Evolutionary conservation across 2,113 vertebrate genomes (phyloP), one percentile per base, ranked within the genome.

Genomic region (Siniperca knerii): DNA sequence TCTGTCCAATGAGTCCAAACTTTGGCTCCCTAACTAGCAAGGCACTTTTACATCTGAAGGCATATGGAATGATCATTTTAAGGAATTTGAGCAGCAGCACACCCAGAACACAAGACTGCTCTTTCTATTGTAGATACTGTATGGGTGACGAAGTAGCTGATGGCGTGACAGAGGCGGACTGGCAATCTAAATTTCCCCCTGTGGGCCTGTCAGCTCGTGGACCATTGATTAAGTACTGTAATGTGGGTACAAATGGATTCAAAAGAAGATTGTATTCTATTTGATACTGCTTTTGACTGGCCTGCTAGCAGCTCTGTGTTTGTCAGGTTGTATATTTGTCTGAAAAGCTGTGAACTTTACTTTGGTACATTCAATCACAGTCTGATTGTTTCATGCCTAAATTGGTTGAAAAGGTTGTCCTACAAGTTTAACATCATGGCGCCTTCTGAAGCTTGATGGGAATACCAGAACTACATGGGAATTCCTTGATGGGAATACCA

Each of bases 1-100:
- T 37, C 83, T 58, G 70, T 79, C 70, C 4, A 83, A 61, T 33
- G 68, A 58, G 66, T 81, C 81, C 81, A 85, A 69, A 70, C 66
- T 58, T 73, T 4, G 21, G 64, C 82, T 67, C 50, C 40, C 58
- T 58, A 35, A 73, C 58, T n/a, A 66, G 70, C 13, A 35, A 85
- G 78, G 84, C 80, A 86, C 89, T 65, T 80, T 83, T 60, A 81
- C 73, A 80, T 76, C 61, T 75, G n/a, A 42, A 66, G 54, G 29
- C 83, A 82, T 68, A 67, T 87, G 92, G 82, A 92, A 89, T 77
- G 77, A 70, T 82, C 69, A 78, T 86, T 90, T 70, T 8, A 69
- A 68, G 85, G 33, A 79, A 76, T 44, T 1, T 52, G 75, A 85
- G 29, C 70, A 57, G 46, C 40, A 70, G 37, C 20, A 46, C 67